Evolutionary conservation across 2,113 vertebrate species (phyloP), one percentile per base, ranked within the genome.

Genomic region (Nematolebias whitei): DNA sequence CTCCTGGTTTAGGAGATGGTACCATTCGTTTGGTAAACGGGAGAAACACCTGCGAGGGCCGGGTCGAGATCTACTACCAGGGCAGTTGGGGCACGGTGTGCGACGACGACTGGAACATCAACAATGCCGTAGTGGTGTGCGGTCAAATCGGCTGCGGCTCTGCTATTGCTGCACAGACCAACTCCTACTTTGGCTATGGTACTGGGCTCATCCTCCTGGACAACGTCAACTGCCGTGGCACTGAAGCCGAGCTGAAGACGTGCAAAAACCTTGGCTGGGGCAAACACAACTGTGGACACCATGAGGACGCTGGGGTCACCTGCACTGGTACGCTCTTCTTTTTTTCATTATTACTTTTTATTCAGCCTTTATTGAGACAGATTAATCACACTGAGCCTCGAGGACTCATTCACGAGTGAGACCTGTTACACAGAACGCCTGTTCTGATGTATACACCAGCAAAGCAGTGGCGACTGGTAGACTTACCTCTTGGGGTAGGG

Each of bases 221-320:
- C 88, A 98, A 99, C 0, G 93, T 98, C 65, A 93, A 96, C 84
- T 99, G 98, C 2, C 84, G 93, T 0, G 95, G 97, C 39, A 63
- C 79, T 0, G 97, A 98, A 78, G 66, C 64, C 2, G 89, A 89
- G 47, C 91, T 99, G 52, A 78, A 86, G 0, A 82, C 81, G 40
- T 99, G 97, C 77, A 90, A 88, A 76, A 95, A 94, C 80, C 93
- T 98, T 0, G 97, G 96, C 67, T 99, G 97, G 98, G 95, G 95
- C 2, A 93, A 94, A 76, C 95, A 99, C 69, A 99, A 99, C 93
- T 99, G 98, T 0, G 95, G 96, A 2, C 98, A 99, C 79, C 96
- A 98, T 0, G 98, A 99, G 85, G 98, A 99, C 0, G 96, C 97
- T 0, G 96, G 96, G 0, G 96, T 93, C 56, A 84, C 95, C 76